Evolutionary conservation across 2,113 vertebrate species (phyloP), one percentile per base, ranked within the genome.

Genomic region (Myotis lucifugus): DNA sequence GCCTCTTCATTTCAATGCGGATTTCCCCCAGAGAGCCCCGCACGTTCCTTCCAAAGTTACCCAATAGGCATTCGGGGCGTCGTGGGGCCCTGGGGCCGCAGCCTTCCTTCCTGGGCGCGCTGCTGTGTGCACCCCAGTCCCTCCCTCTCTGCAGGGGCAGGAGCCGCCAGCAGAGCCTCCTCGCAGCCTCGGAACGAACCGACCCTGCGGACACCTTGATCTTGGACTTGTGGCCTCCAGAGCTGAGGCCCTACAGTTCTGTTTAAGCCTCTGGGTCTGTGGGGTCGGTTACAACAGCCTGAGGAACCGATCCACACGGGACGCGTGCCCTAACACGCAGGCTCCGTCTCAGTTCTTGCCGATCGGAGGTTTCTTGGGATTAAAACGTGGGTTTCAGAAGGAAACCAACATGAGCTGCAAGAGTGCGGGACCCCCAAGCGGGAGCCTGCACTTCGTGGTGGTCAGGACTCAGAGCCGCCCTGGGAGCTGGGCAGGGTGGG

Each of bases 1-100:
- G 37, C 50, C 14, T 70, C n/a, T 88, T 25, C 27, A 1, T 59
- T 72, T 70, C 37, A 74, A 11, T 25, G 79, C 48, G 61, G 40
- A n/a, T 40, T 18, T 5, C 54, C 48, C 21, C 40, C 14, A 17
- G 23, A 56, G 2, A 18, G 52, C 52, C 32, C 61, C 8, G 13
- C 14, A 6, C 4, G 25, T 67, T 81, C 73, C 56, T 73, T 83
- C 72, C 34, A 14, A 17, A 61, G 48, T 74, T 40, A 34, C 29
- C n/a, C 64, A n/a, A 5, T 34, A 13, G 64, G 12, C 32, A 12
- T n/a, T 48, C 40, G 6, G 12, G 13, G 27, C 37, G 34, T 54
- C 32, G 5, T 0, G 0, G 32, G 25, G 54, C 14, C 10, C 25
- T 5, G 1, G 0, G 2, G 9, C n/a, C 40, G 6, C 32, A 5